Evolutionary conservation across 1,140 invertebrate species (phyloP).

Genomic region (Drosophila punjabiensis): DNA sequence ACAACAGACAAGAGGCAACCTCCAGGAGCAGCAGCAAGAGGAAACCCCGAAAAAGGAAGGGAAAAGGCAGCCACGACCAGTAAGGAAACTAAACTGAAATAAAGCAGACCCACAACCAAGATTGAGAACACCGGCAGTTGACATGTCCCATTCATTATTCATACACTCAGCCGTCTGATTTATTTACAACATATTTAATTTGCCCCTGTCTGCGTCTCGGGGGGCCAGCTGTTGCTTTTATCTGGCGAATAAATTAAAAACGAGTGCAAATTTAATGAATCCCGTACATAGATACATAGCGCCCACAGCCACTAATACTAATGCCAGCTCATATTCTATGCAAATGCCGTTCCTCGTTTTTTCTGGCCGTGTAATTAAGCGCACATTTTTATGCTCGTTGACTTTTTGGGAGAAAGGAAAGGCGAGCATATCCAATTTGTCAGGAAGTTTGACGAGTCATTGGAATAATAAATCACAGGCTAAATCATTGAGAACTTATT

Average conservation of each 20-base stretch:
- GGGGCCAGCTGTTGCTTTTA: constrained; percentile 52
- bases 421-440: too few relatives aligned
- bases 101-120: constrained; percentile 2
- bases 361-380: constrained; percentile 46
- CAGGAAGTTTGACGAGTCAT: not conserved
- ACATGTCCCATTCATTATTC: constrained; percentile 49
- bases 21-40: too few relatives aligned
- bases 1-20: constrained; percentile 6
- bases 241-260: constrained; percentile 57
- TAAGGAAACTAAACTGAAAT: constrained; percentile 27
- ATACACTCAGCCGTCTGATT: constrained; percentile 43
- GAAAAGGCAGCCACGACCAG: not conserved
- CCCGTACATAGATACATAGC: not conserved
- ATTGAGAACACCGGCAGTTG: constrained; percentile 18
- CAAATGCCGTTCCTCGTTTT: constrained; percentile 4
- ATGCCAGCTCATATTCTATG: constrained; percentile 7
- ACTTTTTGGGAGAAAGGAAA: not conserved
- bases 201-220: constrained; percentile 30
- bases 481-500: too few relatives aligned
- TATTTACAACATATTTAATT: constrained; percentile 68
- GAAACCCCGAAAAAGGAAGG: not conserved
- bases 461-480: not conserved
- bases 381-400: constrained; percentile 9
- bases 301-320: not conserved
- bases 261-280: constrained; percentile 49